phyloP scores from a whole-genome alignment of 2,113 vertebrate genomes.

The Malurus elegans region DNA sequence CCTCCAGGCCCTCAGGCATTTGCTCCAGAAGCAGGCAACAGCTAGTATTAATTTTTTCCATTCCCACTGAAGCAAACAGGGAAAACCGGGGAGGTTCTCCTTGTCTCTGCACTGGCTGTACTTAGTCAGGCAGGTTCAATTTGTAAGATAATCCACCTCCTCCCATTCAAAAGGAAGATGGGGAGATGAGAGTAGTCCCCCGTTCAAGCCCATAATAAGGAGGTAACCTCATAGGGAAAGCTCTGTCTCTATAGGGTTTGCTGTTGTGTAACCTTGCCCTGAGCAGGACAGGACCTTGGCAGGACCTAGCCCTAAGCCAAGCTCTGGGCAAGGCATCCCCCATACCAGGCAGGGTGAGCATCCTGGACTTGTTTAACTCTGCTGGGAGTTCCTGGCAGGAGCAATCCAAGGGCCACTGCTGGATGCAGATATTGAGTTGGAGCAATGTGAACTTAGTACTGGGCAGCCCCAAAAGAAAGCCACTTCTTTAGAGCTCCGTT shows the following conservation, averaged over 20 bases:
- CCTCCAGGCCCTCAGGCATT: neutral
- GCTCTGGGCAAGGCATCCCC: rapidly evolving
- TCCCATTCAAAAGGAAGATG: neutral
- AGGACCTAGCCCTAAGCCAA: neutral
- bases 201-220: neutral
- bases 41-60: neutral
- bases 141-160: neutral
- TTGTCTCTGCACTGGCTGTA: neutral
- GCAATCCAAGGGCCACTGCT: neutral
- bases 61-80: neutral
- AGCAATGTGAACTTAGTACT: neutral
- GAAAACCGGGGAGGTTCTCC: neutral
- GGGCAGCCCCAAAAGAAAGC: neutral
- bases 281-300: neutral
- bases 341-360: neutral
- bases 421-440: neutral
- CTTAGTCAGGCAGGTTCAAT: neutral
- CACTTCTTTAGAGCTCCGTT: neutral
- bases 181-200: neutral
- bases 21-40: neutral
- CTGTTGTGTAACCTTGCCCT: neutral
- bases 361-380: neutral
- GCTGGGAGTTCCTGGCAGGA: neutral
- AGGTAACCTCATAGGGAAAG: neutral
- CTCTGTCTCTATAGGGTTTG: neutral